Evolutionary conservation across 2,797 vertebrate species (phyloP).

Genomic region (Rachycentron canadum): DNA sequence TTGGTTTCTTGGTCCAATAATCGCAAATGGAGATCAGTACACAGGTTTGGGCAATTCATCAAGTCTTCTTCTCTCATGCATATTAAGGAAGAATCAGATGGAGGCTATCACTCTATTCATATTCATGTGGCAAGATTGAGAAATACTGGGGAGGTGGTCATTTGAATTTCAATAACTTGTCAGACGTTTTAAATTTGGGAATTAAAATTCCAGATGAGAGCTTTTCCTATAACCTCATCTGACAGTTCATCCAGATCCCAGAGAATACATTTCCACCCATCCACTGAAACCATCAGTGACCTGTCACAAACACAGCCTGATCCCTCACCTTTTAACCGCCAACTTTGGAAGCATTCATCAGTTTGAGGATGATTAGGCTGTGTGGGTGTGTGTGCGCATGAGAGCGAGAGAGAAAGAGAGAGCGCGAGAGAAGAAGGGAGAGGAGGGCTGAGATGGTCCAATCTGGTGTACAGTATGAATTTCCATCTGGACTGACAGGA

Average conservation of each 20-base stretch:
- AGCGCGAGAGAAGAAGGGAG: not conserved
- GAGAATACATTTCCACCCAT: constrained; percentile 63
- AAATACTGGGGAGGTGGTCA: constrained; percentile 64
- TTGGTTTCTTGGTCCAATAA: constrained; percentile 75
- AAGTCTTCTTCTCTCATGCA: constrained; percentile 73
- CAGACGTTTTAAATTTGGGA: constrained; percentile 57
- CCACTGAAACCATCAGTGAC: constrained; percentile 60
- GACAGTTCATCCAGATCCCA: constrained; percentile 67
- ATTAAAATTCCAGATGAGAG: constrained; percentile 73
- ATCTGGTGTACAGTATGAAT: constrained; percentile 76
- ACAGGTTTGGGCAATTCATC: constrained; percentile 77
- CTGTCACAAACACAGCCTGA: constrained; percentile 67
- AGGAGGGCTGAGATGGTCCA: constrained; percentile 32
- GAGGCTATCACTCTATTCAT: constrained; percentile 70
- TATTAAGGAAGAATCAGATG: constrained; percentile 69
- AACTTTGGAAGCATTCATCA: constrained; percentile 65
- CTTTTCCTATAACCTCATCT: constrained; percentile 63
- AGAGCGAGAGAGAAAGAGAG: not conserved
- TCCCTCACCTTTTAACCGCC: constrained; percentile 60
- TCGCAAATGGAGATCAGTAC: constrained; percentile 72
- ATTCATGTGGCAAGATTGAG: constrained; percentile 76
- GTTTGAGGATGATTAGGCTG: constrained; percentile 50
- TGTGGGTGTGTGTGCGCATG: constrained; percentile 30
- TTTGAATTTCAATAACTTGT: constrained; percentile 80
- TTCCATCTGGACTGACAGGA: constrained; percentile 79